Evolutionary conservation across 2,113 vertebrate genomes (phyloP).

Genomic region (Gobio gobio): DNA sequence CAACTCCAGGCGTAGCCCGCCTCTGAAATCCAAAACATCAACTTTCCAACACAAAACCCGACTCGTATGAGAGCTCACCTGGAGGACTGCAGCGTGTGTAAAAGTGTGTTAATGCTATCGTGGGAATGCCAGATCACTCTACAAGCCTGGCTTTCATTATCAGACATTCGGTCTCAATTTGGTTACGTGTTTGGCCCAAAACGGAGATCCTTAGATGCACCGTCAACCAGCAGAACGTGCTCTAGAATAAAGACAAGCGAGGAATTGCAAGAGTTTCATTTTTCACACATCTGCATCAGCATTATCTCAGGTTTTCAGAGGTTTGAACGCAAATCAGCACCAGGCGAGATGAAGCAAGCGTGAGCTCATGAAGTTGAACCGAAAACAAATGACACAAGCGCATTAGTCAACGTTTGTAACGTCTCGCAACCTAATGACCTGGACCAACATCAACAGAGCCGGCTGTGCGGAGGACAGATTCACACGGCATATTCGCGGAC

Average conservation of each 20-base stretch:
- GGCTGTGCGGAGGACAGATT: conserved; percentile 1
- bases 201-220: background rate
- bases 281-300: conserved; percentile 5
- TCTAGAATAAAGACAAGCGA: background rate
- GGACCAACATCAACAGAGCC: conserved; percentile 6
- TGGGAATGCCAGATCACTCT: background rate
- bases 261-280: background rate
- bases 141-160: background rate
- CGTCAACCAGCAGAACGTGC: background rate
- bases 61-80: background rate
- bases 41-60: background rate
- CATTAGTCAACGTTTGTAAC: conserved; percentile 1
- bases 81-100: background rate
- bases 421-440: conserved; percentile 6
- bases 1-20: conserved; percentile 5
- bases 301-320: background rate
- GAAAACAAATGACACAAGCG: conserved; percentile 42
- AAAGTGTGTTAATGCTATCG: background rate
- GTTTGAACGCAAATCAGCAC: conserved; percentile 21
- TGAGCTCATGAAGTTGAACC: conserved; percentile 17
- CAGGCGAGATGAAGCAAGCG: conserved; percentile 34
- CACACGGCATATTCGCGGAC: background rate
- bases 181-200: background rate
- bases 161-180: conserved; percentile 5
- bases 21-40: conserved; percentile 19